phyloP scores from a whole-genome alignment of 2,113 vertebrate genomes.

The Strix uralensis region DNA sequence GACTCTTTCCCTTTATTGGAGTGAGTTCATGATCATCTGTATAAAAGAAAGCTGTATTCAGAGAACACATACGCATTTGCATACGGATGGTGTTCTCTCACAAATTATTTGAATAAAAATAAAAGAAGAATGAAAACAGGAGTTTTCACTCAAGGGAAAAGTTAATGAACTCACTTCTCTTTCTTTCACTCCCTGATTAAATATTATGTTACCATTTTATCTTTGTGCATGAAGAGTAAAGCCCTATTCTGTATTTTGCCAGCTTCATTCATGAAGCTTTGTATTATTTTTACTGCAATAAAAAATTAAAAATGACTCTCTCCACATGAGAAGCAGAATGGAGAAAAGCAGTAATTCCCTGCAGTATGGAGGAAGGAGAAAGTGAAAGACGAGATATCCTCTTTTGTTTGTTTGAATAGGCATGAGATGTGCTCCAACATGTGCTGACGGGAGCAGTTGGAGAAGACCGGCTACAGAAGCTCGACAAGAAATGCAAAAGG shows the following conservation, averaged over 20 bases:
- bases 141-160: constrained; percentile 68
- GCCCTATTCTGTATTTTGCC: constrained; percentile 54
- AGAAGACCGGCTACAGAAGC: background rate
- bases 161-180: constrained; percentile 68
- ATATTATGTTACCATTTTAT: constrained; percentile 67
- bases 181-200: constrained; percentile 67
- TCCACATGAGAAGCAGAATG: constrained; percentile 28
- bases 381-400: constrained; percentile 19
- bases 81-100: constrained; percentile 51
- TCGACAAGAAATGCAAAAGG: constrained; percentile 17
- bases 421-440: constrained; percentile 34
- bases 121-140: constrained; percentile 67
- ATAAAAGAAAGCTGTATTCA: constrained; percentile 56
- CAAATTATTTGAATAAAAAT: constrained; percentile 69
- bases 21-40: constrained; percentile 40
- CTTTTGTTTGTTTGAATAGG: constrained; percentile 51
- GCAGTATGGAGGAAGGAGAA: background rate
- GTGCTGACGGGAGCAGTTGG: background rate
- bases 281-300: constrained; percentile 58
- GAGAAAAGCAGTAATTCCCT: constrained; percentile 37
- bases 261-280: constrained; percentile 66
- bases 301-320: constrained; percentile 49
- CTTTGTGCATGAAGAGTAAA: constrained; percentile 59
- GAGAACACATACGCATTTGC: constrained; percentile 43
- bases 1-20: constrained; percentile 25